Evolutionary conservation across 2,113 vertebrate genomes (phyloP), one percentile per base, ranked within the genome.

Genomic region (Melanotaenia duboulayi): DNA sequence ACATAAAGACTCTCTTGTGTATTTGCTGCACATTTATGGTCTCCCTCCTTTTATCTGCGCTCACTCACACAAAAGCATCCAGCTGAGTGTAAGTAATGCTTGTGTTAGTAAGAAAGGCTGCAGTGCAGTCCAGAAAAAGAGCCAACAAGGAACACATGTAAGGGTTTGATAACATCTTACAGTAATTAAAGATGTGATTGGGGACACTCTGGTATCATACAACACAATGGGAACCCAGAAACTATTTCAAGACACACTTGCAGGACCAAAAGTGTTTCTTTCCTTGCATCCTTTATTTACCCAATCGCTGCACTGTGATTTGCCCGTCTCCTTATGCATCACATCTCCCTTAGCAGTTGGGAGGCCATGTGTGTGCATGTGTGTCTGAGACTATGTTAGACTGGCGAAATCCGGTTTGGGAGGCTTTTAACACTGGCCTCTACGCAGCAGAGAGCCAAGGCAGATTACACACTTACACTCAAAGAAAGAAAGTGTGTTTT

Each of bases 391-490:
- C 24, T 28, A 17, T 60, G 58, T 49, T 20, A 50, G 69, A 88
- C 88, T 48, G 84, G 84, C 37, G 11, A 40, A 78, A 90, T 90
- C 87, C 76, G 76, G 80, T 88, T 90, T 78, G 20, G 17, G 46
- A 81, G 52, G 84, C 79, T 82, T 66, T 59, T 20, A 69, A 37
- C 42, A 11, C 24, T 55, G 82, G 74, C 79, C 76, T 76, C 78
- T 52, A 40, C 20, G 24, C 24, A 40, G 61, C 40, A 22, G 54
- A 78, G 58, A 59, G 28, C 25, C 19, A 56, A 46, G 12, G 24
- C 51, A n/a, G 39, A 67, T 56, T 55, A 44, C 37, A 51, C 14
- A 14, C 28, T 44, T 22, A 39, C 54, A 8, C 23, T 23, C n/a
- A 5, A 24, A 22, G 32, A 52, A 39, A 61, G 35, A 24, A 62